Conservation (phyloP, 2,888 invertebrate genomes). For the Hylaea fasciaria region DNA sequence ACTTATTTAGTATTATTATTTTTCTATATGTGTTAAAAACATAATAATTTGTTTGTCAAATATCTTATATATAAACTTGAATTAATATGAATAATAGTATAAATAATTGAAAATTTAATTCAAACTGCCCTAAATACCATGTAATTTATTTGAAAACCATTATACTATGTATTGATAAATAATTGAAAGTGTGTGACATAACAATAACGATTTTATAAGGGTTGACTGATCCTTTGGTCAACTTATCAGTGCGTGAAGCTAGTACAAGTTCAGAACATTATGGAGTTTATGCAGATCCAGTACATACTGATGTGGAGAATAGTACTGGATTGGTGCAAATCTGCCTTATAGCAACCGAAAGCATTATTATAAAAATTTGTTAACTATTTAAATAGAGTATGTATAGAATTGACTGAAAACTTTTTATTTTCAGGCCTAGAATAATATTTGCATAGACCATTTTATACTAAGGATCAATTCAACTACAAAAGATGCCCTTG, state of each 20-base stretch:
- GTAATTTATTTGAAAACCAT: conserved; percentile 21
- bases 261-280: conserved; percentile 26
- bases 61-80: conserved; percentile 7
- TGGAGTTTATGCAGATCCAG: conserved; percentile 31
- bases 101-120: conserved; percentile 5
- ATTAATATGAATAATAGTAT: conserved; percentile 7
- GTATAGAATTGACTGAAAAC: conserved; percentile 60
- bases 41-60: conserved; percentile 15
- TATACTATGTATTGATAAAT: conserved; percentile 5
- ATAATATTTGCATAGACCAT: conserved; percentile 72
- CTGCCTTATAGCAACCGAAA: conserved; percentile 42
- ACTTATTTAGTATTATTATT: conserved; percentile 25
- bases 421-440: conserved; percentile 73
- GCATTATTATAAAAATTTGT: conserved; percentile 53
- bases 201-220: conserved; percentile 18
- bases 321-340: conserved; percentile 38
- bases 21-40: conserved; percentile 19
- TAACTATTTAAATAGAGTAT: conserved; percentile 50
- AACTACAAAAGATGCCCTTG: conserved; percentile 70
- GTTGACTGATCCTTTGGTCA: conserved; percentile 12
- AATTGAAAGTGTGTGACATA: conserved; percentile 22
- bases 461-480: conserved; percentile 72
- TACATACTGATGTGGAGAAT: conserved; percentile 14
- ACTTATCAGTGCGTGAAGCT: conserved; percentile 27
- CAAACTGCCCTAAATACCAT: conserved; percentile 9